A percentile compares a stretch with the other conserved stretches of the same genome.
These are phyloP conservation scores for Sus cebifrons DNA, from an alignment of 2,797 vertebrate genomes.

Conservation along the genomic window DNA sequence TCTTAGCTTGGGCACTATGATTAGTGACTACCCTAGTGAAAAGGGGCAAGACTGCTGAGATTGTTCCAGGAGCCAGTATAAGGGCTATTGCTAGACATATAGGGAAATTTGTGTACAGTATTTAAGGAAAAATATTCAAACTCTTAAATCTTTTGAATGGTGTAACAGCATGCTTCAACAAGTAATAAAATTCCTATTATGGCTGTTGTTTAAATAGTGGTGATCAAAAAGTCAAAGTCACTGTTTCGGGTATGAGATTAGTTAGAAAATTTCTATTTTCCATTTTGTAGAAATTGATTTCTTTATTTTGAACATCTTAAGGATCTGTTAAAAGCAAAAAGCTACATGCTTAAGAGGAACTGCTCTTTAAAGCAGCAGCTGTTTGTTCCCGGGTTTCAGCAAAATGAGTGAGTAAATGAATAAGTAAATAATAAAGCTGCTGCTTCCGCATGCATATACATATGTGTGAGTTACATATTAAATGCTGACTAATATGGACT, in stretches of 20 bases:
- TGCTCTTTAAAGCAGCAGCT: background rate
- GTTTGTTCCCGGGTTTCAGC: background rate
- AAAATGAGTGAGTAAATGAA: background rate
- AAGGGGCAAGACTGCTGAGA: background rate
- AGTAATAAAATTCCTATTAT: background rate
- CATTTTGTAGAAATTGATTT: background rate
- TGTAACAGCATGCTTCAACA: background rate
- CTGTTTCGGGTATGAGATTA: background rate
- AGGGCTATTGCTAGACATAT: background rate
- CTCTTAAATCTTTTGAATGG: background rate
- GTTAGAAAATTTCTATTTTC: conserved; percentile 35
- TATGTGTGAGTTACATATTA: background rate
- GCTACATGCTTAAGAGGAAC: background rate
- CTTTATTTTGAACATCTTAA: background rate
- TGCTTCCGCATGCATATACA: background rate
- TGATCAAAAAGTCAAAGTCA: background rate
- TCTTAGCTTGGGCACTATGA: background rate
- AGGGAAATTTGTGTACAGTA: background rate
- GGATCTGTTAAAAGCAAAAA: conserved; percentile 29
- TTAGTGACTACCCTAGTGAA: background rate
- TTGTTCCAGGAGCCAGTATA: background rate
- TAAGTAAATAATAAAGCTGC: conserved; percentile 9
- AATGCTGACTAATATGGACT: background rate
- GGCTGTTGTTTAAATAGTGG: background rate
- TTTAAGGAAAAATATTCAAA: background rate